Evolutionary conservation across 2,113 vertebrate genomes (phyloP).

Genomic region (Oncorhynchus clarkii): DNA sequence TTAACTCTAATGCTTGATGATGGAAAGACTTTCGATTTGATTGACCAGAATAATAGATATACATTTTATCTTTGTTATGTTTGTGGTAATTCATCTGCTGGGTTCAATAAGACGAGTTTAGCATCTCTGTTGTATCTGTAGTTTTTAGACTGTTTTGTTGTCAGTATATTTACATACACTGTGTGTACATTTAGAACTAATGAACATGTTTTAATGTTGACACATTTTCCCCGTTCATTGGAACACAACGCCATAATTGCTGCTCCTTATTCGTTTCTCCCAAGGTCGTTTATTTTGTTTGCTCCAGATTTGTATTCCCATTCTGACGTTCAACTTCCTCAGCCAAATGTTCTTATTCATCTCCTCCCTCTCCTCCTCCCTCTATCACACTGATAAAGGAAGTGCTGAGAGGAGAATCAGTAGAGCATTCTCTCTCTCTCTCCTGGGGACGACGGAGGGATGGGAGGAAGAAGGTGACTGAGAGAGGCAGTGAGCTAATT

Average conservation of each 20-base stretch:
- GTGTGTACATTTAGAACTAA: no score
- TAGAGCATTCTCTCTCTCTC: constrained; percentile 13
- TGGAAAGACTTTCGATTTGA: not conserved
- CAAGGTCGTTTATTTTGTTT: not conserved
- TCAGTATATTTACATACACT: no score
- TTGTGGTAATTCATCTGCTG: no score
- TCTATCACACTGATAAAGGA: constrained; percentile 13
- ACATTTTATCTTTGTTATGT: no score
- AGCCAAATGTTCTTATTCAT: constrained; percentile 10
- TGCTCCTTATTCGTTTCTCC: no score
- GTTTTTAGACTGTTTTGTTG: no score
- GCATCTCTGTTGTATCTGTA: no score
- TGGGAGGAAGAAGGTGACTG: constrained; percentile 3
- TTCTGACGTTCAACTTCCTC: constrained; percentile 9
- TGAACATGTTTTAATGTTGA: not conserved
- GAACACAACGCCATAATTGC: no score
- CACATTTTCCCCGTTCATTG: no score
- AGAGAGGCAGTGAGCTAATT: constrained; percentile 65
- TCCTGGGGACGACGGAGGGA: constrained; percentile 38
- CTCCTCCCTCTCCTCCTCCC: not conserved
- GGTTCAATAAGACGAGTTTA: no score
- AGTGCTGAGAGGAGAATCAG: constrained; percentile 3
- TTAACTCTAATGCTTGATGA: not conserved
- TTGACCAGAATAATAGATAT: no score
- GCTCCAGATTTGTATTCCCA: not conserved